Conservation (phyloP, 2,113 vertebrate genomes). For the Sinocyclocheilus anophthalmus region DNA sequence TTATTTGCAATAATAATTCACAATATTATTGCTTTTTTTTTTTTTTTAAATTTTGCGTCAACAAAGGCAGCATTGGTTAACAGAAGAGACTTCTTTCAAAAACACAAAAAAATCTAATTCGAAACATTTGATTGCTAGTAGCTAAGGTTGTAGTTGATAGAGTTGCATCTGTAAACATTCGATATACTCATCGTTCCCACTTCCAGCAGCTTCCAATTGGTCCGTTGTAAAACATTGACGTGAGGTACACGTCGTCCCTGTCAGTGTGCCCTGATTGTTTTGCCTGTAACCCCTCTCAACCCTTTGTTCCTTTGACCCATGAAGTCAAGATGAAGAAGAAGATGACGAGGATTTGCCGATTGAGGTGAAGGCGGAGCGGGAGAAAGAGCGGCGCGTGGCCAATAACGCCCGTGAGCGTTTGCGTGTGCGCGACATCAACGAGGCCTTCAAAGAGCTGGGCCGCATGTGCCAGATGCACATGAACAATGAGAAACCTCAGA, state of each 20-base stretch:
- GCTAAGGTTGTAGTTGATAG: no score
- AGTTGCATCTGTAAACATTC: neutral
- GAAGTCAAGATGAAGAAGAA: slow-evolving; percentile 79
- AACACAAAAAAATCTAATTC: neutral
- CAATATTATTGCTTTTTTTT: no score
- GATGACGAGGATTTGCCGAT: slow-evolving; percentile 90
- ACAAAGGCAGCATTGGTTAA: neutral
- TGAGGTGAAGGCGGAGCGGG: slow-evolving; percentile 67
- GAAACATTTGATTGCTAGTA: neutral
- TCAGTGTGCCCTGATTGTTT: slow-evolving; percentile 30
- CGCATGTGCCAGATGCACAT: no score
- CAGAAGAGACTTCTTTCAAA: neutral
- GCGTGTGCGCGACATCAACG: no score
- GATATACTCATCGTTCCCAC: neutral
- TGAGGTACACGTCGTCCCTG: neutral
- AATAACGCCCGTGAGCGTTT: no score
- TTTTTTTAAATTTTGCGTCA: neutral
- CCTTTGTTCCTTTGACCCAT: slow-evolving; percentile 39
- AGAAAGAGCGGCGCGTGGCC: no score
- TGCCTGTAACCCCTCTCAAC: slow-evolving; percentile 45
- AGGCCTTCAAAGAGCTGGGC: no score
- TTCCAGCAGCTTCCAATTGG: neutral
- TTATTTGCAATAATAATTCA: no score
- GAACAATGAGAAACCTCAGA: no score
- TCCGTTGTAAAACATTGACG: neutral